Evolutionary conservation across 2,113 vertebrate genomes (phyloP), one percentile per base, ranked within the genome.

Genomic region (Progne subis): DNA sequence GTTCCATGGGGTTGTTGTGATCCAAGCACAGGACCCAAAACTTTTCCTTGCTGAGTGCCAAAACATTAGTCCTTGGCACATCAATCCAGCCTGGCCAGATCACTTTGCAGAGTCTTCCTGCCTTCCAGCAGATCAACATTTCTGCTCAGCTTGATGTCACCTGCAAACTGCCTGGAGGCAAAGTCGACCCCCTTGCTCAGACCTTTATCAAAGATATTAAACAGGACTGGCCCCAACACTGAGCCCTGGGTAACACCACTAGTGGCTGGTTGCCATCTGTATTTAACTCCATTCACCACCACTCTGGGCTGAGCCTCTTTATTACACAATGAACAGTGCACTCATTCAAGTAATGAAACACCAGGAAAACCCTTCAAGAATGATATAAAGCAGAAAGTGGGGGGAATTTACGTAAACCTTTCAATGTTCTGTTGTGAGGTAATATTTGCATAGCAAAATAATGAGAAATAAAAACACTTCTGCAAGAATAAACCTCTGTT

Each of bases 401-500:
- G 74, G 80, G 37, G 24, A 82, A 85, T 92, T 97, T 91, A 37
- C 69, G 65, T 3, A 82, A 87, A 46, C 9, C 18, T 78, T 82
- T 84, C 90, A 65, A 64, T 70, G 25, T 95, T 91, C 53, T 92
- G 80, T 70, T 91, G 37, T 82, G n/a, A 17, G 44, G 49, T 85
- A 93, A 88, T 93, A 94, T 60, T 57, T 90, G 55, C 83, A 46
- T 52, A 56, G 7, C 2, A n/a, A 92, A 97, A 96, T 78, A 91
- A 89, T 9, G 1, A 53, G 64, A 55, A 55, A 46, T 50, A 46
- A 86, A 41, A 0, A 5, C 34, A 19, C 41, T 89, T 96, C 92
- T 96, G 86, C 52, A 92, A 94, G 92, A 94, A 50, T 44, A 92
- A 92, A 90, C 8, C 61, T 94, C 32, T 88, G 67, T 67, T 93